Conservation (phyloP, 2,113 vertebrate species). For the Rhea americana region DNA sequence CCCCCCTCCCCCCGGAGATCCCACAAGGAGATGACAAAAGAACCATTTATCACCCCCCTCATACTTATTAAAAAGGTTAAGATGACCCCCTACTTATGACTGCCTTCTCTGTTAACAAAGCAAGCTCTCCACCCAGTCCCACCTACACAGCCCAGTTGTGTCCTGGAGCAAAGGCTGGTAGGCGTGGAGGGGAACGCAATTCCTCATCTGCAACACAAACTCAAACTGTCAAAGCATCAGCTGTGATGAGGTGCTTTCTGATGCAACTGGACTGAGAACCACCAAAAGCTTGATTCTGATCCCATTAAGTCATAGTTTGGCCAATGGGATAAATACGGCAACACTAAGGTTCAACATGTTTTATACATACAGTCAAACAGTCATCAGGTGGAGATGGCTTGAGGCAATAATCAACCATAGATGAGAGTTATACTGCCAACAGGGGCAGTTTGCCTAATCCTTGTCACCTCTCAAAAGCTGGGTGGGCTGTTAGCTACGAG, state of each 20-base stretch:
- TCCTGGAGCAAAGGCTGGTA: neutral
- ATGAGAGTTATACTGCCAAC: neutral
- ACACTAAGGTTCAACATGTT: neutral
- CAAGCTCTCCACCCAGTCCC: neutral
- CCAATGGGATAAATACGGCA: neutral
- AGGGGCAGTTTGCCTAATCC: neutral
- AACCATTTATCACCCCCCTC: neutral
- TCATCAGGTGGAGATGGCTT: neutral
- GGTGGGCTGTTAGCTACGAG: neutral
- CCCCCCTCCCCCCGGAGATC: neutral
- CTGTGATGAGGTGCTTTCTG: neutral
- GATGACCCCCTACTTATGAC: rapidly evolving
- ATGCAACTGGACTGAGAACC: neutral
- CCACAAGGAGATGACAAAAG: neutral
- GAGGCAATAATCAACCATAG: neutral
- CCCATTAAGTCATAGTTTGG: neutral
- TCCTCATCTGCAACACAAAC: neutral
- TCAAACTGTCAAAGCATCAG: neutral
- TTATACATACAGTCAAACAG: neutral
- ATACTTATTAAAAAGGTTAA: neutral
- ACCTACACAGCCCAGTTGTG: rapidly evolving
- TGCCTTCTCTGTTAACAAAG: neutral
- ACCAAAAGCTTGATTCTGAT: neutral
- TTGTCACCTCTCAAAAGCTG: neutral
- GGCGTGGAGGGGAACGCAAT: neutral